Evolutionary conservation across 2,797 vertebrate genomes (phyloP), one percentile per base, ranked within the genome.

Genomic region (Melopsittacus undulatus): DNA sequence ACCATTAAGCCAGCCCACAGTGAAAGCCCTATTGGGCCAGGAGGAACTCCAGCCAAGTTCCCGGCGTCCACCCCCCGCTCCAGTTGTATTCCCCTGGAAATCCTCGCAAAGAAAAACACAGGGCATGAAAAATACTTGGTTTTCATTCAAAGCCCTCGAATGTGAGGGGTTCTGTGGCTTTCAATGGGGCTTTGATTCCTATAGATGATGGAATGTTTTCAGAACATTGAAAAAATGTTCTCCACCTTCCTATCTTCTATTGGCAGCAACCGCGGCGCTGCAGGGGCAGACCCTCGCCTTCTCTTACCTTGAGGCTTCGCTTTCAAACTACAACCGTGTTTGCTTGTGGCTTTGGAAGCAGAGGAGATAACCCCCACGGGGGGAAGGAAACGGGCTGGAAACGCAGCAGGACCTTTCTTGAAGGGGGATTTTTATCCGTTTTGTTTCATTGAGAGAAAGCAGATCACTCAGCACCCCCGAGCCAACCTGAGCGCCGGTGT

Each of bases 101-200:
- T 75, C 94, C 96, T 94, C 9, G 49, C 95, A 84, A 96, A 97
- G 94, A 75, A 93, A 97, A 96, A 96, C 94, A 97, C 82, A 3
- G 74, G 93, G 70, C 90, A 79, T 11, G 32, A 83, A 95, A 95
- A 95, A 96, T 23, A 59, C 94, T 98, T 97, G 97, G 96, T 96
- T 97, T 97, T 97, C 97, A 97, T 98, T 97, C 97, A 96, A 96
- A 75, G n/a, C 10, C 87, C 64, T 95, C 9, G 19, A 95, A 92
- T 96, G 96, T 94, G 95, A 96, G 95, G 70, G 70, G 83, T 96
- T 97, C 97, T 97, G 95, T 93, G 48, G 70, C 92, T 97, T 96
- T 98, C 97, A 97, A 97, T 96, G 97, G 96, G 96, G 94, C 97
- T 97, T 98, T 98, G 97, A 98, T 97, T 98, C 97, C 84, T 88